Base-by-base conservation (phyloP, 2,113 vertebrate genomes). In the Rhinoderma darwinii region DNA sequence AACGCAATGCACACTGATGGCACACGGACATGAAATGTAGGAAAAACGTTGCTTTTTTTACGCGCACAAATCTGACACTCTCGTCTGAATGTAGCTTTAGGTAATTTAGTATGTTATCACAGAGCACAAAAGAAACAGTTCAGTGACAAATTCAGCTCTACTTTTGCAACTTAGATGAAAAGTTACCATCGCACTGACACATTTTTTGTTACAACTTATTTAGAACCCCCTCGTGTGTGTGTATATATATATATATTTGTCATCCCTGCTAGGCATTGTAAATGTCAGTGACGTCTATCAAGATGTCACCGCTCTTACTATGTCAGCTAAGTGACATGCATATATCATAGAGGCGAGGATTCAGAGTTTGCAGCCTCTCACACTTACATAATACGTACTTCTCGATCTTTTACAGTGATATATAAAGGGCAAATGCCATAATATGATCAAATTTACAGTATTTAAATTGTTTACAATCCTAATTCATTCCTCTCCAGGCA, bases 401-500 rank as follows among this genome's bases (percentile, higher is more conserved):
- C 39, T 66, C 6, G 22, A 27, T 72, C n/a, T 41, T 74, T 47
- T 66, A n/a, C 74, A 63, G 73, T 32, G 25, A 66, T 77, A 35
- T 85, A 17, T 77, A 78, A 76, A 77, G 54, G 84, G n/a, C 51
- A 63, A 84, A 75, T 84, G 56, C 51, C 35, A 76, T 54, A 6
- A 51, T 51, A 54, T 78, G 1, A 0, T 54, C 30, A 20, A 22
- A 35, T 30, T 4, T 43, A 0, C 25, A 61, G 51, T 17, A 30
- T 78, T 79, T 37, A 0, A 39, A 76, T n/a, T 8, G 54, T 59
- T 61, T 25, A 37, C 43, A n/a, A 63, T 61, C 20, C 35, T 27
- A 41, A 41, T 80, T 43, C 47, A 51, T 35, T 77, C 68, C 50
- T n/a, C 47, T 18, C 9, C 50, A 59, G 35, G 50, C 18, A 56